These are phyloP conservation scores for Conus betulinus DNA, from an alignment of 1,140 invertebrate species.

Conservation along the genomic window DNA sequence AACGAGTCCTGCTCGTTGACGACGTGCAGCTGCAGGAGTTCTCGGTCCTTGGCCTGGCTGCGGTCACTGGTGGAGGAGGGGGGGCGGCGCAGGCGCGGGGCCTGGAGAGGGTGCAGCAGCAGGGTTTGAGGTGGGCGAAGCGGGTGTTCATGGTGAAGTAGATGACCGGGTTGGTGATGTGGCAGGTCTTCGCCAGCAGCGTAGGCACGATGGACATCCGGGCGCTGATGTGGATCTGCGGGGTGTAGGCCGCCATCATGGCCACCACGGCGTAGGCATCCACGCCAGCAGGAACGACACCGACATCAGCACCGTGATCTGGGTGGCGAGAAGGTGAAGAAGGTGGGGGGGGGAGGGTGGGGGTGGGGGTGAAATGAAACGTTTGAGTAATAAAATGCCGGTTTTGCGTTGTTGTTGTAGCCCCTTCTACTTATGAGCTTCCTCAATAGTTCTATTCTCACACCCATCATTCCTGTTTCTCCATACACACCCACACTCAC, in stretches of 20 bases:
- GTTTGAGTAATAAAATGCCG: too few species aligned
- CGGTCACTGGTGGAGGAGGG: background rate
- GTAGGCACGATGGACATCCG: slow-evolving; percentile 20
- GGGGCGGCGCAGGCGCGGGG: too few species aligned
- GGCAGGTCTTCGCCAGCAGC: slow-evolving; percentile 33
- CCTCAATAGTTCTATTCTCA: too few species aligned
- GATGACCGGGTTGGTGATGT: slow-evolving; percentile 36
- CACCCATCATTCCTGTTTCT: too few species aligned
- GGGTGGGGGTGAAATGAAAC: too few species aligned
- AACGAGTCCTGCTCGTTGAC: too few species aligned
- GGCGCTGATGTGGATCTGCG: background rate
- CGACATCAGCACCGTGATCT: slow-evolving; percentile 38
- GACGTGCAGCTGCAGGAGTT: background rate
- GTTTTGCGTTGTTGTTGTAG: too few species aligned
- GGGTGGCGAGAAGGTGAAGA: background rate
- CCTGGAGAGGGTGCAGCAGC: background rate
- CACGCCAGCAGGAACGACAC: slow-evolving; percentile 24
- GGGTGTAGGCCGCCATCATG: slow-evolving; percentile 19
- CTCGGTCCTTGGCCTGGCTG: background rate
- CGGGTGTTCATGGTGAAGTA: slow-evolving; percentile 38
- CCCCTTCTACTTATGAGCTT: too few species aligned
- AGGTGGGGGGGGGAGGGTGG: too few species aligned
- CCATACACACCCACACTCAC: too few species aligned
- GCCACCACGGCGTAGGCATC: slow-evolving; percentile 31
- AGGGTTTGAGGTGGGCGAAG: background rate